Percentiles rank a stretch among this genome's conserved stretches.
phyloP scores from a whole-genome alignment of 2,113 vertebrate species.

The Pseudois nayaur region DNA sequence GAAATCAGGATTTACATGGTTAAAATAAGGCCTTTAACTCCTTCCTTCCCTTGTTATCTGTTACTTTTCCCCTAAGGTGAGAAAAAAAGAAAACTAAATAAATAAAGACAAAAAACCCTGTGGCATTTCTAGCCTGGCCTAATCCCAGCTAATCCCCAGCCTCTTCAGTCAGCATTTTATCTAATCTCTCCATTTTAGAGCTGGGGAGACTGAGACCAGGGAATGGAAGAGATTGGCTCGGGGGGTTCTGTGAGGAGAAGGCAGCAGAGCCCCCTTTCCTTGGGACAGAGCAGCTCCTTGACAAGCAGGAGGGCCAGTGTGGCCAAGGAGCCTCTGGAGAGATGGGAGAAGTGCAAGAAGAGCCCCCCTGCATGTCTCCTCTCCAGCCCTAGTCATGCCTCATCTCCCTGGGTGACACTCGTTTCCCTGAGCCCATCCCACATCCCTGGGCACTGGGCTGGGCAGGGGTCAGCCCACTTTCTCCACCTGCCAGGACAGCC shows the following conservation, averaged over 20 bases:
- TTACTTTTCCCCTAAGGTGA: background rate
- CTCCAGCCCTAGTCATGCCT: no score
- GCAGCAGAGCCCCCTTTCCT: background rate
- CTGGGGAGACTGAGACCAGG: background rate
- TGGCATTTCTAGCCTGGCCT: background rate
- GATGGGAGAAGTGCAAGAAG: background rate
- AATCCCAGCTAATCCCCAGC: background rate
- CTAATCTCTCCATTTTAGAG: background rate
- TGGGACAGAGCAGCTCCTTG: background rate
- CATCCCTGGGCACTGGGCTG: background rate
- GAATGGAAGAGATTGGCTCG: background rate
- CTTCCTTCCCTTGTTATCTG: background rate
- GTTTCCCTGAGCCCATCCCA: background rate
- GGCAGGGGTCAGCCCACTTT: background rate
- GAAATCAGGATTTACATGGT: background rate
- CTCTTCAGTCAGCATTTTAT: background rate
- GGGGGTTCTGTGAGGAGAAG: background rate
- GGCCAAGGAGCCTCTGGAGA: background rate
- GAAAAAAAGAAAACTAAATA: background rate
- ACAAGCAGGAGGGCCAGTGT: background rate
- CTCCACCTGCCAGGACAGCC: background rate
- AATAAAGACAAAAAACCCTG: background rate
- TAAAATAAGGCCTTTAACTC: background rate
- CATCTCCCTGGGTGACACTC: background rate
- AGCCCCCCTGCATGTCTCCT: accelerated